Percentiles rank a stretch among this genome's conserved stretches.
Evolutionary conservation across 1,140 invertebrate species (phyloP).

Genomic region (Notospermus geniculatus): DNA sequence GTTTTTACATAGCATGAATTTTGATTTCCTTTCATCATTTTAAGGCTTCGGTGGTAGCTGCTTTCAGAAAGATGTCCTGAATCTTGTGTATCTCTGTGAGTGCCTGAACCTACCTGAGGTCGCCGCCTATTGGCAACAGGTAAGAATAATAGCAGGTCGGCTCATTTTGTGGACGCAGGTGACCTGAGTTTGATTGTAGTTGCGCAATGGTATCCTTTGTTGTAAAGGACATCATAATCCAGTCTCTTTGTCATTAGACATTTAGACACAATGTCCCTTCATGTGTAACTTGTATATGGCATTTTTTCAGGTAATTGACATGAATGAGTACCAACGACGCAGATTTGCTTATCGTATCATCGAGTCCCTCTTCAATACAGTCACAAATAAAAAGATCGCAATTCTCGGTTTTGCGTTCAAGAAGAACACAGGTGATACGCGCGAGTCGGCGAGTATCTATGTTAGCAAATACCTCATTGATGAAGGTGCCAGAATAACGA

Average conservation of each 20-base stretch:
- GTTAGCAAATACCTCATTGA: conserved; percentile 89
- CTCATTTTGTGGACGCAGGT: no score
- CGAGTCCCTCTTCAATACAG: conserved; percentile 92
- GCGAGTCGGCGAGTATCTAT: conserved; percentile 92
- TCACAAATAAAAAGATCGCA: conserved; percentile 91
- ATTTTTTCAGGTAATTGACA: conserved; percentile 79
- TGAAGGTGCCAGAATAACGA: conserved; percentile 90
- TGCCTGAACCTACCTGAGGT: conserved; percentile 94
- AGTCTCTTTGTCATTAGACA: no score
- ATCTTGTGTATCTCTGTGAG: conserved; percentile 96
- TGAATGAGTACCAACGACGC: conserved; percentile 96
- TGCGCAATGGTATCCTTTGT: no score
- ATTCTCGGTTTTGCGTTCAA: conserved; percentile 99
- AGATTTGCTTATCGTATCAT: conserved; percentile 92
- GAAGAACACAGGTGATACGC: conserved; percentile 97
- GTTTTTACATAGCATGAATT: no score
- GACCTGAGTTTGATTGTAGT: no score
- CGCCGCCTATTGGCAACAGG: conserved; percentile 95
- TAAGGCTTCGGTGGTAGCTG: conserved; percentile 96
- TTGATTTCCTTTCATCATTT: conserved; percentile 15
- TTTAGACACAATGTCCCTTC: no score
- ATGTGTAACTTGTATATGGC: no score
- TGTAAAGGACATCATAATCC: no score
- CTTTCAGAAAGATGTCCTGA: conserved; percentile 99
- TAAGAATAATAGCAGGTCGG: no score